Conservation (phyloP, 2,797 vertebrate species). For the Mormyrops attenuatus region DNA sequence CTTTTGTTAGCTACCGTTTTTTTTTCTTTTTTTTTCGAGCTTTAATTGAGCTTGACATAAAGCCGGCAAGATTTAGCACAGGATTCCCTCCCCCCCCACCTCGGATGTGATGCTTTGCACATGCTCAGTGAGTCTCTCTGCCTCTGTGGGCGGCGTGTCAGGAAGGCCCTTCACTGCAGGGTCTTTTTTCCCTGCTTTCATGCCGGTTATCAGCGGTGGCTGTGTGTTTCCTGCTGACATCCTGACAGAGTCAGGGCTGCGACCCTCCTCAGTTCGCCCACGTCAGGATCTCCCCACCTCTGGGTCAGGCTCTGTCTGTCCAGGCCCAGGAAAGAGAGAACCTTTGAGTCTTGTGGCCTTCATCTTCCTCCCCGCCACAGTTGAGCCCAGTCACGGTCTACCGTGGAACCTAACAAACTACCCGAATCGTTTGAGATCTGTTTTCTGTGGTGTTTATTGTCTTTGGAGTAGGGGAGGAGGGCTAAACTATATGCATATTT, state of each 20-base stretch:
- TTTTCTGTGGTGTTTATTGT: neutral
- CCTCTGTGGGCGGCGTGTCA: neutral
- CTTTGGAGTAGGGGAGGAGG: neutral
- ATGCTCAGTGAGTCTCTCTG: neutral
- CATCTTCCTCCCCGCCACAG: neutral
- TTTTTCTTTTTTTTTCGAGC: neutral
- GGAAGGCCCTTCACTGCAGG: neutral
- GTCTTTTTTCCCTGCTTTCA: neutral
- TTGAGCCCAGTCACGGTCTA: neutral
- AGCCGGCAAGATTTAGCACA: neutral
- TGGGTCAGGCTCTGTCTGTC: neutral
- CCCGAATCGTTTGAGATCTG: neutral
- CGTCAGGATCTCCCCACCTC: neutral
- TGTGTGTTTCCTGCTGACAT: constrained; percentile 5
- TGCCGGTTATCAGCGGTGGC: neutral
- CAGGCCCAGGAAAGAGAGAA: neutral
- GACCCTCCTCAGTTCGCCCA: neutral
- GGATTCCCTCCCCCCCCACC: neutral
- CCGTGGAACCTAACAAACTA: neutral
- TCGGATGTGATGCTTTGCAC: neutral
- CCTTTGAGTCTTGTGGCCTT: neutral
- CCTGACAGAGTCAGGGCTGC: neutral
- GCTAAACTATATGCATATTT: neutral
- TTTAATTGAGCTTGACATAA: neutral
- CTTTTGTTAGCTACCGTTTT: neutral